These are phyloP conservation scores for Mionectes olivaceus DNA, from an alignment of 2,797 vertebrate genomes.

Conservation along the genomic window DNA sequence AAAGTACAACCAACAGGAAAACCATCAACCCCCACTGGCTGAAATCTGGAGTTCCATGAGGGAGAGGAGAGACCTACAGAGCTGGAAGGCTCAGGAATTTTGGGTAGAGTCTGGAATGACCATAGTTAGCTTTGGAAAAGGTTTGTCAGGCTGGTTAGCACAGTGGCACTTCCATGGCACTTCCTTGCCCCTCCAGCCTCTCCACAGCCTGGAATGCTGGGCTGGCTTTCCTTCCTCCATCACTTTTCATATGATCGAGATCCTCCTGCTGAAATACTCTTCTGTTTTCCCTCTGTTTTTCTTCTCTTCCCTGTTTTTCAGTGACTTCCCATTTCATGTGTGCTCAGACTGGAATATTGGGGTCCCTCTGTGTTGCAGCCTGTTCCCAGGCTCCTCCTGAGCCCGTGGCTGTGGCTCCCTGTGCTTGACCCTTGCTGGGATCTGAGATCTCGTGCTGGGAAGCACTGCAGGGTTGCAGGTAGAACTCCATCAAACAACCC, in stretches of 20 bases:
- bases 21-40: neutral
- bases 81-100: neutral
- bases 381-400: neutral
- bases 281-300: neutral
- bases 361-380: neutral
- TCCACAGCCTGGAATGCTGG: neutral
- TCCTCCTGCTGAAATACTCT: neutral
- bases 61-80: neutral
- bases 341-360: neutral
- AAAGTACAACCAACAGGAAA: neutral
- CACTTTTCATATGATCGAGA: rapidly evolving
- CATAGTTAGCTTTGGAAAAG: neutral
- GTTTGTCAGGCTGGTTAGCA: neutral
- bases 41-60: neutral
- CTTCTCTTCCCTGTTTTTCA: neutral
- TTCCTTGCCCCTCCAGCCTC: neutral
- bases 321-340: neutral
- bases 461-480: neutral
- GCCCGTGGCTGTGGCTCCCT: neutral
- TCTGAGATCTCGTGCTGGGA: neutral
- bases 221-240: neutral
- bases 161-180: neutral
- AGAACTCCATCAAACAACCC: neutral
- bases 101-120: neutral
- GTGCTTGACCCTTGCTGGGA: neutral